Evolutionary conservation across 2,888 invertebrate species (phyloP).

Genomic region (Oxytorus armatus): DNA sequence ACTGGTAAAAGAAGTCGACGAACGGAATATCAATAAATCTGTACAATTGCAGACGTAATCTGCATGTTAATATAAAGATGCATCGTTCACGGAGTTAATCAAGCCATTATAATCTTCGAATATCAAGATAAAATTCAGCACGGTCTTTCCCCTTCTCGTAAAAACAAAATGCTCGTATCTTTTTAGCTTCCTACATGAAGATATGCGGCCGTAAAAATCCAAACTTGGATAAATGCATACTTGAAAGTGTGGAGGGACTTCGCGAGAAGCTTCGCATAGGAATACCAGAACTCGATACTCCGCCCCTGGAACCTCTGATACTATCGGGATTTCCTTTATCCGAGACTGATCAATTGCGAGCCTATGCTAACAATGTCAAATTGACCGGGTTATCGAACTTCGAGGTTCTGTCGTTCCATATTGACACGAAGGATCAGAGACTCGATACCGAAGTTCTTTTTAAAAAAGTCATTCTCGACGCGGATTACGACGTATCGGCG

Average conservation of each 20-base stretch:
- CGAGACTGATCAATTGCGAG: constrained; percentile 73
- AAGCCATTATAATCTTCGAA: too few relatives aligned
- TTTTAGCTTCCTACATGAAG: constrained; percentile 78
- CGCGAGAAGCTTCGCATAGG: constrained; percentile 72
- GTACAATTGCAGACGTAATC: too few relatives aligned
- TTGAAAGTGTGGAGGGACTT: constrained; percentile 72
- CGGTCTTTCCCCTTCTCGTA: not conserved
- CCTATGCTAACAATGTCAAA: constrained; percentile 72
- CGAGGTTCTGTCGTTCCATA: constrained; percentile 58
- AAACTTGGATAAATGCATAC: constrained; percentile 76
- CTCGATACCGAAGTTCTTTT: constrained; percentile 69
- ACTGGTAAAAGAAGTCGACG: too few relatives aligned
- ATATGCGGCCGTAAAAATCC: constrained; percentile 79
- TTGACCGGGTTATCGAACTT: constrained; percentile 75
- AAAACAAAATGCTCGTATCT: not conserved
- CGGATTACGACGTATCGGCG: constrained; percentile 76
- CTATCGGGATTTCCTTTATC: constrained; percentile 73
- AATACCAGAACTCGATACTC: constrained; percentile 79
- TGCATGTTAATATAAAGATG: too few relatives aligned
- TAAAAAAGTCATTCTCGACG: constrained; percentile 67
- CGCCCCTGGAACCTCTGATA: constrained; percentile 76
- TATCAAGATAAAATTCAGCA: not conserved
- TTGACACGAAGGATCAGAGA: constrained; percentile 69
- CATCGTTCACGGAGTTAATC: too few relatives aligned
- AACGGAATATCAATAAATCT: too few relatives aligned